Percentiles rank a stretch among this genome's conserved stretches.
phyloP scores from a whole-genome alignment of 2,113 vertebrate species.

The Sinosuthora webbiana region DNA sequence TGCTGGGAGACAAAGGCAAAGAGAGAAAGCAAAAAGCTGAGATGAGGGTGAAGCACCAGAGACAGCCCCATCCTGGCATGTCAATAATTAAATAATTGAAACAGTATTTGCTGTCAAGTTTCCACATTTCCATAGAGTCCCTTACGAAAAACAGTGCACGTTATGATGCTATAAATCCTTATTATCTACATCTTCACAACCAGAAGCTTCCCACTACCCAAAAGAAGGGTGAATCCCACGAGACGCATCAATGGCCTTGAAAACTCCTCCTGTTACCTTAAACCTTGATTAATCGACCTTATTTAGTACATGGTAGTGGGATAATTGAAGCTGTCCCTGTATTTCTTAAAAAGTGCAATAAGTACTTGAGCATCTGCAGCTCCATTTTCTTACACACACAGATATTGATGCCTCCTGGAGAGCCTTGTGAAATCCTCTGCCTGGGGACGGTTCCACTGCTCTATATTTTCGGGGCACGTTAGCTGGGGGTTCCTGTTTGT shows the following conservation, averaged over 20 bases:
- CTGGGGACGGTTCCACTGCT: background rate
- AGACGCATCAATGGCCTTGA: slow-evolving; percentile 4
- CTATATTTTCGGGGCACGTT: slow-evolving; percentile 1
- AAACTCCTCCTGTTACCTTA: slow-evolving; percentile 46
- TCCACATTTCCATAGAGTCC: background rate
- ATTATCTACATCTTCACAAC: background rate
- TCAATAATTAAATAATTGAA: background rate
- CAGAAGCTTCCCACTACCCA: slow-evolving; percentile 41
- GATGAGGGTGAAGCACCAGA: background rate
- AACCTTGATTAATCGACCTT: slow-evolving; percentile 47
- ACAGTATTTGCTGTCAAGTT: background rate
- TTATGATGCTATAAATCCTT: slow-evolving; percentile 43
- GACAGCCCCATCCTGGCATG: background rate
- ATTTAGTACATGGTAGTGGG: background rate
- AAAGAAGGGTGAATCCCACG: slow-evolving; percentile 4
- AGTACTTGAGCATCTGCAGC: background rate
- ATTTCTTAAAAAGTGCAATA: background rate
- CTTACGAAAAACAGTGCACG: background rate
- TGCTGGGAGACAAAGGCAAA: background rate
- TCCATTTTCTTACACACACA: background rate
- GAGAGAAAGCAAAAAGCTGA: background rate
- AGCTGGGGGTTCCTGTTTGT: background rate
- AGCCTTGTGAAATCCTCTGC: background rate
- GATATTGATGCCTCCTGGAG: slow-evolving; percentile 13
- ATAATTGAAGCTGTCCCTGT: slow-evolving; percentile 18